Evolutionary conservation across 2,113 vertebrate species (phyloP).

Genomic region (Cyprinodon brontotheroides): DNA sequence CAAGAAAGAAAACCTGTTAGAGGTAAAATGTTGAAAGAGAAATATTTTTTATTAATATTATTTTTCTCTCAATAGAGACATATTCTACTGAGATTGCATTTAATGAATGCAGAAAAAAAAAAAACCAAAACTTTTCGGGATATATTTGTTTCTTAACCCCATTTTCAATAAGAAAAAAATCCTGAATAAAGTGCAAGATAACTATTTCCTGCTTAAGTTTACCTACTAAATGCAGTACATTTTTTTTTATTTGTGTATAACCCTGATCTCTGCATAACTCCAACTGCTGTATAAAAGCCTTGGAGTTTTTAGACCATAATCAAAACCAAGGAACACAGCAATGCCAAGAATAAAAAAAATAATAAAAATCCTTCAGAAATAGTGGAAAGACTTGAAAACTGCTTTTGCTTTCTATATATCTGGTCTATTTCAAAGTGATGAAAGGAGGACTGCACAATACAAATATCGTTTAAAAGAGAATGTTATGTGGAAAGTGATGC

Average conservation of each 20-base stretch:
- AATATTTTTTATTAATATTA: background rate
- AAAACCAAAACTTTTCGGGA: background rate
- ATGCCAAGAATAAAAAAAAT: too few species aligned
- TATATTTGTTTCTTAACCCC: background rate
- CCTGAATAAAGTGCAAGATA: background rate
- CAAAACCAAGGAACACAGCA: background rate
- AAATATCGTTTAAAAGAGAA: background rate
- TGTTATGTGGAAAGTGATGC: background rate
- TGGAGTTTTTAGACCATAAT: background rate
- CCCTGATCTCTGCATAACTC: background rate
- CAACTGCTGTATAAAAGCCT: background rate
- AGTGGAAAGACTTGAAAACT: background rate
- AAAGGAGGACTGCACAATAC: background rate
- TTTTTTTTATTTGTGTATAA: background rate
- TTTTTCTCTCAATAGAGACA: too few species aligned
- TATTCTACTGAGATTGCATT: too few species aligned
- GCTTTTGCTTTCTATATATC: background rate
- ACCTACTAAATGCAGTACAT: background rate
- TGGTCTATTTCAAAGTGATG: background rate
- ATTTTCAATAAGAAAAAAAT: background rate
- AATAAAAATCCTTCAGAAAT: background rate
- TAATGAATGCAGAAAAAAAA: conserved; percentile 5
- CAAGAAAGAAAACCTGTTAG: conserved; percentile 14
- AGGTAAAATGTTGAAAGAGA: conserved; percentile 9
- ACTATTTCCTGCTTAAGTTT: background rate